phyloP scores from a whole-genome alignment of 2,888 invertebrate species.

The Caenorhabditis japonica region DNA sequence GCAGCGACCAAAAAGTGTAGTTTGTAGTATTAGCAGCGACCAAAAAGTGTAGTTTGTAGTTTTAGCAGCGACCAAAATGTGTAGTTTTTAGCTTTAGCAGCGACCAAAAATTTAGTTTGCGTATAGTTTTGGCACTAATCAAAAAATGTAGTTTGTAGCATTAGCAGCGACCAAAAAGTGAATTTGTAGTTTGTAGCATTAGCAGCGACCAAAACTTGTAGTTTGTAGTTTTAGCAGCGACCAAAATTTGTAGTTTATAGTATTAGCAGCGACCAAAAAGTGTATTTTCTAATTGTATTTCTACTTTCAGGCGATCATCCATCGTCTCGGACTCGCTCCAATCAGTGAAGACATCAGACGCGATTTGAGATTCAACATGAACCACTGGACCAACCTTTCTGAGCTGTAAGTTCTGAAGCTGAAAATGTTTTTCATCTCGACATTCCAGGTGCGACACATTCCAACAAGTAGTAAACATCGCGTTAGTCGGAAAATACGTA shows the following conservation, averaged over 20 bases:
- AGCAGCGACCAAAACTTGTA: constrained; percentile 56
- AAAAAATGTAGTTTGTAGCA: constrained; percentile 93
- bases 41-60: too few species aligned
- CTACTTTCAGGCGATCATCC: constrained; percentile 25
- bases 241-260: neutral
- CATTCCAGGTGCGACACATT: constrained; percentile 63
- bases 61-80: too few species aligned
- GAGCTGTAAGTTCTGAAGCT: constrained; percentile 58
- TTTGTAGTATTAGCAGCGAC: too few species aligned
- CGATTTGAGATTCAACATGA: constrained; percentile 67
- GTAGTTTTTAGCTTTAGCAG: neutral
- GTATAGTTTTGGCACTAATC: too few species aligned
- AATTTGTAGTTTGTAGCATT: constrained; percentile 91
- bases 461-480: constrained; percentile 84
- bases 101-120: too few species aligned
- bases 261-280: too few species aligned
- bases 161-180: constrained; percentile 94
- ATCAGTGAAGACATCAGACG: constrained; percentile 30
- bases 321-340: constrained; percentile 53
- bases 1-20: neutral
- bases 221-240: constrained; percentile 15
- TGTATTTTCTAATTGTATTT: too few species aligned
- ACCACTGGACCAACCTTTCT: constrained; percentile 68
- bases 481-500: constrained; percentile 85
- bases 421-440: neutral